Conservation (phyloP, 2,113 vertebrate species). For the Arvicanthis niloticus region DNA sequence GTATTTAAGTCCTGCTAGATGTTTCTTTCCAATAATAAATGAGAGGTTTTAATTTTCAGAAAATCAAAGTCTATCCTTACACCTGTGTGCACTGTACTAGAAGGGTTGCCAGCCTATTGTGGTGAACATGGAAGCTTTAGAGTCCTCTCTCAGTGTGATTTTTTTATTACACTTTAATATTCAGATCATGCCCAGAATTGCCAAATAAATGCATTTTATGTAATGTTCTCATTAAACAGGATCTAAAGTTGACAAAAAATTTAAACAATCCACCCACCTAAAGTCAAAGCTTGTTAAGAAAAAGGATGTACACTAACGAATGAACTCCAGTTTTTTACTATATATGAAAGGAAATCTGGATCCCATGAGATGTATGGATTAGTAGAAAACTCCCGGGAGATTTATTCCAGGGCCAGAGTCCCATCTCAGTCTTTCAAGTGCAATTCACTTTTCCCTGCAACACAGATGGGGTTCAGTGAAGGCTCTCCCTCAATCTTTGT, state of each 20-base stretch:
- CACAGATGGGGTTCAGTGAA: neutral
- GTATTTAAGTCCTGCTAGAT: neutral
- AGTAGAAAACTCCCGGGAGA: neutral
- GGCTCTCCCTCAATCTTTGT: constrained; percentile 16
- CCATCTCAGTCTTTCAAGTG: neutral
- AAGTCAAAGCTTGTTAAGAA: neutral
- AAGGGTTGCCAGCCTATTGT: no score
- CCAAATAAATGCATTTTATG: neutral
- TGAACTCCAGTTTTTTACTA: neutral
- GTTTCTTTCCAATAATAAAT: neutral
- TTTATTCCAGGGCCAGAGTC: neutral
- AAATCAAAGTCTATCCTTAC: neutral
- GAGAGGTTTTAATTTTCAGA: neutral
- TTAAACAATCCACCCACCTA: neutral
- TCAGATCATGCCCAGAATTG: neutral
- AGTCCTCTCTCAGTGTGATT: neutral
- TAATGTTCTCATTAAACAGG: neutral
- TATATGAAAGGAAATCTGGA: neutral
- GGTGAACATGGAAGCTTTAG: neutral
- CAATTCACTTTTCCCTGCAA: neutral
- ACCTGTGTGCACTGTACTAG: neutral
- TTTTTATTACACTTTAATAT: neutral
- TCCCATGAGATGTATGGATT: neutral
- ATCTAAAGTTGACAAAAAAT: neutral
- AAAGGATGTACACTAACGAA: neutral